phyloP scores from a whole-genome alignment of 1,140 invertebrate genomes.

The Heliconius himera region DNA sequence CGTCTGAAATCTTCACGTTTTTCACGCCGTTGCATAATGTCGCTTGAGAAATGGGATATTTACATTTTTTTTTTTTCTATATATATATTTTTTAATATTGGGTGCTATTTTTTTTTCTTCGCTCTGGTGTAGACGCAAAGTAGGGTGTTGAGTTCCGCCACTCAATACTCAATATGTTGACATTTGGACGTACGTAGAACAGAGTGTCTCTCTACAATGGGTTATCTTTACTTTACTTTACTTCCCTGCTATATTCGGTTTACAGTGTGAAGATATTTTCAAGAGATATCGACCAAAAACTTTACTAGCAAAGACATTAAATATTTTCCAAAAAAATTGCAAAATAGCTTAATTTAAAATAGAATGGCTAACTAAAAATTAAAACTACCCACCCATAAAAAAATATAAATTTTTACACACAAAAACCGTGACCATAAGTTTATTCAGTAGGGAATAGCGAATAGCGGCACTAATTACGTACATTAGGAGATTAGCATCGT shows the following conservation, averaged over 20 bases:
- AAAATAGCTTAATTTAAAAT: too few relatives aligned
- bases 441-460: not conserved
- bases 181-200: too few relatives aligned
- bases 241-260: too few relatives aligned
- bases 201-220: too few relatives aligned
- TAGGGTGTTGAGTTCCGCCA: too few relatives aligned
- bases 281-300: too few relatives aligned
- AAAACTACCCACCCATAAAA: not conserved
- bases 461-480: conserved; percentile 17
- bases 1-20: conserved; percentile 32
- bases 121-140: too few relatives aligned
- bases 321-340: too few relatives aligned
- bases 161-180: too few relatives aligned
- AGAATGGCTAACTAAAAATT: not conserved
- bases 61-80: conserved; percentile 5
- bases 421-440: not conserved
- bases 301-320: too few relatives aligned
- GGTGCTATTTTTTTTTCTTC: too few relatives aligned
- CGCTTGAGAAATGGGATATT: not conserved
- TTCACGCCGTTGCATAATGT: conserved; percentile 26
- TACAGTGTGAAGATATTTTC: too few relatives aligned
- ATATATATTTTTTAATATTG: not conserved
- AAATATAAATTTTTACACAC: not conserved
- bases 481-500: conserved; percentile 35
- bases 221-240: rapidly evolving